phyloP scores from a whole-genome alignment of 23 tunicate genomes.

The Aplidium turbinatum region DNA sequence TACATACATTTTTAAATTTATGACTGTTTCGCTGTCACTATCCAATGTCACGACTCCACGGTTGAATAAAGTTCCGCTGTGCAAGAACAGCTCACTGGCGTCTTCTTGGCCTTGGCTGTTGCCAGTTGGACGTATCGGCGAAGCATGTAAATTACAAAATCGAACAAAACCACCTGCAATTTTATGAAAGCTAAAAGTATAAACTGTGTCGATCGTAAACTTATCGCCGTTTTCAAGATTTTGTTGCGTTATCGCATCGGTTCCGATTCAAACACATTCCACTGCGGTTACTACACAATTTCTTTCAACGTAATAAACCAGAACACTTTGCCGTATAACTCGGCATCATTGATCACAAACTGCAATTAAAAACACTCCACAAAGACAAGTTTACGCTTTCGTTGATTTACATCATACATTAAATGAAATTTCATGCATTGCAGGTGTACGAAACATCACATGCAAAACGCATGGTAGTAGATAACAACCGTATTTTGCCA shows the following conservation, averaged over 20 bases:
- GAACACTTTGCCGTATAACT: too few species aligned
- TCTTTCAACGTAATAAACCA: too few species aligned
- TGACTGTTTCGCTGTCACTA: not conserved
- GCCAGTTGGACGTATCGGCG: not conserved
- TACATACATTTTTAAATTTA: slow-evolving; percentile 15
- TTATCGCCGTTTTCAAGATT: too few species aligned
- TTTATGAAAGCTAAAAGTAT: too few species aligned
- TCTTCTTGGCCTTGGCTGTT: not conserved
- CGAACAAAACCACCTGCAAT: slow-evolving; percentile 40
- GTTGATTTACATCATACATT: not conserved
- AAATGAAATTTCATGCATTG: not conserved
- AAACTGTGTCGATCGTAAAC: too few species aligned
- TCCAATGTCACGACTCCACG: slow-evolving; percentile 38
- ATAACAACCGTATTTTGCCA: not conserved
- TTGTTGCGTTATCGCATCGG: too few species aligned
- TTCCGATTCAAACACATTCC: too few species aligned
- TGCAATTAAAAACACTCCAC: too few species aligned
- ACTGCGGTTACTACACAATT: too few species aligned
- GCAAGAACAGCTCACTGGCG: slow-evolving; percentile 29
- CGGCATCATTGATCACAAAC: too few species aligned
- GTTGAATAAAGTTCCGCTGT: slow-evolving; percentile 34
- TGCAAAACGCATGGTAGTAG: not conserved
- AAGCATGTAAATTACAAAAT: slow-evolving; percentile 42
- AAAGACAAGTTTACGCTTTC: not conserved
- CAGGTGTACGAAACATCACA: not conserved